These are phyloP conservation scores for Eueides isabella DNA, from an alignment of 1,140 invertebrate genomes.

Conservation along the genomic window DNA sequence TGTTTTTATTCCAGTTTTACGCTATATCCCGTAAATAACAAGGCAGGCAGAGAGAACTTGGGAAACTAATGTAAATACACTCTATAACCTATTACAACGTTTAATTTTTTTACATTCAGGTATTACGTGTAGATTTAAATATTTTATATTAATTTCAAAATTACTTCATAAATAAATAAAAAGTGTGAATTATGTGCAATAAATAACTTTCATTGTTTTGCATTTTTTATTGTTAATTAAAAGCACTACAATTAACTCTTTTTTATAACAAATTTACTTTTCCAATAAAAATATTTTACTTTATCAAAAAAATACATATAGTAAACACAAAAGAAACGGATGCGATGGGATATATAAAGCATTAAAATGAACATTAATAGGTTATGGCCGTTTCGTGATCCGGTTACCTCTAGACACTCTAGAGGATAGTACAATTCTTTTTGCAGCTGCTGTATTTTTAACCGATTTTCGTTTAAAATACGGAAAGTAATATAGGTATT, in stretches of 20 bases:
- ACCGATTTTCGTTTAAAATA: neutral
- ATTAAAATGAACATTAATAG: conserved; percentile 9
- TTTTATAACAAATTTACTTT: neutral
- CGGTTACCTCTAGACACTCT: conserved; percentile 7
- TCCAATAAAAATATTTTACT: neutral
- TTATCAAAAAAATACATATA: neutral
- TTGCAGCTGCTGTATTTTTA: conserved; percentile 1
- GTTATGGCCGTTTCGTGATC: conserved; percentile 13
- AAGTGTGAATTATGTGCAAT: too few relatives aligned
- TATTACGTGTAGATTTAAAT: too few relatives aligned
- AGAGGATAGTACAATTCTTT: neutral
- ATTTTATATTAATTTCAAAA: too few relatives aligned
- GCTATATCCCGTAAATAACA: too few relatives aligned
- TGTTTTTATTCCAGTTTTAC: too few relatives aligned
- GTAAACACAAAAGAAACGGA: neutral
- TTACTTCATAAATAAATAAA: too few relatives aligned
- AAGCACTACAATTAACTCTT: neutral
- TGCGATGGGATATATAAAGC: neutral
- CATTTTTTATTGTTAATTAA: neutral
- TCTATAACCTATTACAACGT: too few relatives aligned
- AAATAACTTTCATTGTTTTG: too few relatives aligned
- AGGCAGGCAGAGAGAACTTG: too few relatives aligned
- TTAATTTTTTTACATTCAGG: too few relatives aligned
- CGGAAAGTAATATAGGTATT: neutral
- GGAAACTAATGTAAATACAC: too few relatives aligned